Evolutionary conservation across 1,140 invertebrate species (phyloP), one percentile per base, ranked within the genome.

Genomic region (Panagrolaimus sp.): DNA sequence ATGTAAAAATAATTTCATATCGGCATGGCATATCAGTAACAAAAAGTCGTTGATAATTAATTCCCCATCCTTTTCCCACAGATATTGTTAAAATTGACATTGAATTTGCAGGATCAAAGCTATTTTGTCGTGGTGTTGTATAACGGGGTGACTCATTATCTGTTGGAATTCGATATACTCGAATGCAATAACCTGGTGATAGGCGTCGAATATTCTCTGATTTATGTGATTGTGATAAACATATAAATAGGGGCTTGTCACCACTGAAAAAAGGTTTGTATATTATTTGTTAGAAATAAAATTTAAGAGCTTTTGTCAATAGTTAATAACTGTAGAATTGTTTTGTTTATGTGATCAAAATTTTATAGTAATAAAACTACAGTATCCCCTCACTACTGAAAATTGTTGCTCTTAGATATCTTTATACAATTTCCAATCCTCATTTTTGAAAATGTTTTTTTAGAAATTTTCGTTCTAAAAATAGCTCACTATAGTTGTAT

Each of bases 121-220:
- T 16, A 51, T 63, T 20, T 23, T n/a, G 73, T 8, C 25, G 27
- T 4, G 69, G 20, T 63, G 68, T 13, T 14, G 53, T 27, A 14
- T 27, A 63, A 11, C 38, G 16, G 16, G 25, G 14, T 14, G n/a
- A 53, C 48, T 69, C n/a, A 51, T 43, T 53, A 61, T 69, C 70
- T 8, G 14, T 69, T 31, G 47, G 63, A 14, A 64, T 72, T 44
- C 77, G 77, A 57, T 83, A 77, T n/a, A 82, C 80, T 46, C 80
- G 77, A 51, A 82, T 74, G 72, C 80, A 82, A 63, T 82, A 82
- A 44, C 80, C 80, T 46, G 79, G 77, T 9, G 81, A 82, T 44
- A 82, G 69, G 27, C 80, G 67, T 43, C 80, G 77, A 31, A 82
- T 77, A 44, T 74, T 68, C 44, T 82, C 81, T 16, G 67, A 48